Conservation (phyloP, 2,113 vertebrate genomes). For the Mesoclemmys tuberculata region DNA sequence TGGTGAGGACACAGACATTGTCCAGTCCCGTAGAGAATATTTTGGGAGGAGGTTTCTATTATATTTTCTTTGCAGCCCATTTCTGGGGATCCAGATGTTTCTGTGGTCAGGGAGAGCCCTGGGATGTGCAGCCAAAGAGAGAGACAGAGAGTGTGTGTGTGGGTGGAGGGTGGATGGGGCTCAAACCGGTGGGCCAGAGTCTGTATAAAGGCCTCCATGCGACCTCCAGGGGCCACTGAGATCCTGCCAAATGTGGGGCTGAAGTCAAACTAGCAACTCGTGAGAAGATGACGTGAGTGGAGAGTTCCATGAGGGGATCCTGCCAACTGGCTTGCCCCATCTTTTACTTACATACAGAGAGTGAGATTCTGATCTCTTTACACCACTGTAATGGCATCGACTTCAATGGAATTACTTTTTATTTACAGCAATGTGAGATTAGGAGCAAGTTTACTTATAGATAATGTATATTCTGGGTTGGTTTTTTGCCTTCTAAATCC, state of each 20-base stretch:
- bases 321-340: background rate
- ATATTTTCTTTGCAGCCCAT: background rate
- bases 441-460: background rate
- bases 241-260: background rate
- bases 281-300: background rate
- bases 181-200: rapidly evolving
- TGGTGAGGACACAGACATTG: background rate
- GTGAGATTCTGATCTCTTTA: slow-evolving; percentile 32
- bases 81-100: background rate
- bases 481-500: slow-evolving; percentile 33
- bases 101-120: background rate
- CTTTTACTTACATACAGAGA: background rate
- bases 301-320: background rate
- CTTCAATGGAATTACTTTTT: background rate
- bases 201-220: rapidly evolving
- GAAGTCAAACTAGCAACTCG: background rate
- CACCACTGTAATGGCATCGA: background rate
- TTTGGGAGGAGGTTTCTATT: background rate
- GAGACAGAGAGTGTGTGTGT: background rate
- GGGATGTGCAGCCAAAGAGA: background rate
- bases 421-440: slow-evolving; percentile 4
- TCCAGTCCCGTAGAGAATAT: background rate
- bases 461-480: slow-evolving; percentile 1
- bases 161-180: background rate
- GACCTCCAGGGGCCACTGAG: background rate